Evolutionary conservation across 2,888 invertebrate species (phyloP), one percentile per base, ranked within the genome.

Genomic region (Dasypolia templi): DNA sequence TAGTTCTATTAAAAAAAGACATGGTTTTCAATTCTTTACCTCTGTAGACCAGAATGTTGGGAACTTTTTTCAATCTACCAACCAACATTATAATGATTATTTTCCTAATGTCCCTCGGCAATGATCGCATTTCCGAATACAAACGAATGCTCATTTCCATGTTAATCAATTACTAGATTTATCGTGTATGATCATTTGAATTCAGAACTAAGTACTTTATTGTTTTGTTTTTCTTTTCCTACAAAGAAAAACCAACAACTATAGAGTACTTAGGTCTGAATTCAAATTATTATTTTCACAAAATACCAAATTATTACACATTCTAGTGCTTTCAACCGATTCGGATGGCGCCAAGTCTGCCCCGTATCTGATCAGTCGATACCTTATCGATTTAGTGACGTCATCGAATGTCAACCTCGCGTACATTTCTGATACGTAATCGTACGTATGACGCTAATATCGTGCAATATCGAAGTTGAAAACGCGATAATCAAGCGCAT

Each of bases 331-430:
- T 70, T 82, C 72, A 74, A 51, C 56, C 51, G 59, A 73, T 66
- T 42, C 63, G 29, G 39, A 78, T 83, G 93, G 94, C 93, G 93
- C 93, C 94, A 89, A 79, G 92, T 92, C 93, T 91, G 86, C 32
- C 49, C 75, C 75, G 89, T 93, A 94, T 93, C 94, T 91, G 89
- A 84, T 85, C 62, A 53, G 75, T 81, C 79, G 91, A 92, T 92
- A 92, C 72, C 81, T 81, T 92, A 92, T 93, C 92, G 90, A 88
- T 90, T 76, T 81, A 81, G 66, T 92, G 92, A 93, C 93, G 93
- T 91, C 91, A 92, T 56, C 80, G 77, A 67, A 75, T 83, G 86
- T 90, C 90, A 81, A 88, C 89, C 73, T 53, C n/a, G 32, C 42
- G 59, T 67, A 64, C 51, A 67, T 78, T 65, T 55, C 51, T 49